Evolutionary conservation across 2,113 vertebrate genomes (phyloP), one percentile per base, ranked within the genome.

Genomic region (Lathamus discolor): DNA sequence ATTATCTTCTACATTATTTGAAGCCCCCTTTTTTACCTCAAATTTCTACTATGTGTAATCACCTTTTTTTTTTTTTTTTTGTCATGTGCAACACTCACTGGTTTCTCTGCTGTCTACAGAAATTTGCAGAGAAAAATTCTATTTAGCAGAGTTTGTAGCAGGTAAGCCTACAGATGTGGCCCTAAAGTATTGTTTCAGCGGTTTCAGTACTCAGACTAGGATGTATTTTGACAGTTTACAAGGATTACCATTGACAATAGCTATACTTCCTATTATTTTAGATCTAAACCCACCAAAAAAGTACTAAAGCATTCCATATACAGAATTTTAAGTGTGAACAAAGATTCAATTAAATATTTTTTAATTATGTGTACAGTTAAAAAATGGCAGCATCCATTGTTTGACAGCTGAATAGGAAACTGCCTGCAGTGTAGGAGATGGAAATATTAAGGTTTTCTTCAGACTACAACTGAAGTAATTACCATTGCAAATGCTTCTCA

Each of bases 401-500:
- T 43, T 93, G 4, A 4, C 15, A 54, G 57, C 19, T 91, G 52
- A 82, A 59, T 8, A 63, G 51, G 39, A 92, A 91, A 55, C 14
- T 91, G 20, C 28, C 44, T 90, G 67, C 67, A 70, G 49, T 72
- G 24, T 54, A 41, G 86, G 84, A 88, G 43, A 76, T 88, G 41
- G 80, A 90, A 73, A 13, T 35, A 49, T 79, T 88, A 55, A 57
- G 28, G 13, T 92, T 88, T 82, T 74, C 63, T 91, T 88, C 48
- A 57, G 29, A 25, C 10, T 69, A 14, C 29, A 86, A 22, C 24
- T n/a, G 54, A 94, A 92, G 63, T 83, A 91, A 70, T 86, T 19
- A 83, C 52, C 93, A 80, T 55, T 63, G 51, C 88, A 97, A 95
- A 96, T 81, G 77, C 59, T 93, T 91, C 59, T 84, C 72, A 68